Conservation (phyloP, 2,113 vertebrate genomes). For the Mohoua ochrocephala region DNA sequence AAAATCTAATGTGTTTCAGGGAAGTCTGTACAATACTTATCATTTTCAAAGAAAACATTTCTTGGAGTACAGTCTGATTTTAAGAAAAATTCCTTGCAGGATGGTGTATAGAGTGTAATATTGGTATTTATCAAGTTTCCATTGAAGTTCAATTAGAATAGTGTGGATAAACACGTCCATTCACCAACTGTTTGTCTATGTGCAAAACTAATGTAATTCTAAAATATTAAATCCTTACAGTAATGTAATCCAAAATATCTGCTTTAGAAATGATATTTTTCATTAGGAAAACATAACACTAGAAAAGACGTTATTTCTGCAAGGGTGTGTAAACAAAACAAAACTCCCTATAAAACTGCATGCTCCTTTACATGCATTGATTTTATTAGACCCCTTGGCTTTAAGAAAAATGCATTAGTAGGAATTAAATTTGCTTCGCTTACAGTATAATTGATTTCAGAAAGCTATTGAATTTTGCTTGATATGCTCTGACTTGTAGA, state of each 20-base stretch:
- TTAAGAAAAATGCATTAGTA: neutral
- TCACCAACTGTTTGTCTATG: neutral
- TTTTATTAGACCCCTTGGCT: neutral
- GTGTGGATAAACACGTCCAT: neutral
- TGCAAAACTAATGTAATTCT: neutral
- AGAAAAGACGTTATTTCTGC: neutral
- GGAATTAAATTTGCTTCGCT: constrained; percentile 2
- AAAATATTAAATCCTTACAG: neutral
- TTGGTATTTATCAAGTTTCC: neutral
- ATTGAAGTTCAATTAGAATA: neutral
- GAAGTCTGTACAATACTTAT: neutral
- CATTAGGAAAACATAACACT: neutral
- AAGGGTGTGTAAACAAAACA: neutral
- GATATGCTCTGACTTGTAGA: neutral
- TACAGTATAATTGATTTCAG: neutral
- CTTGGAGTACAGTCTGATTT: neutral
- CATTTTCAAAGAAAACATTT: neutral
- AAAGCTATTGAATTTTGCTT: neutral
- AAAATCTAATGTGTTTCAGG: neutral
- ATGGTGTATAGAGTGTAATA: neutral
- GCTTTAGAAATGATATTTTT: neutral
- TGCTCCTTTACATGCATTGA: neutral
- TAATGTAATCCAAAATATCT: neutral
- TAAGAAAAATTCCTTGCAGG: neutral
- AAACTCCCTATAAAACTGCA: neutral